Base-by-base conservation (phyloP, 2,797 vertebrate genomes). In the Antennarius maculatus region DNA sequence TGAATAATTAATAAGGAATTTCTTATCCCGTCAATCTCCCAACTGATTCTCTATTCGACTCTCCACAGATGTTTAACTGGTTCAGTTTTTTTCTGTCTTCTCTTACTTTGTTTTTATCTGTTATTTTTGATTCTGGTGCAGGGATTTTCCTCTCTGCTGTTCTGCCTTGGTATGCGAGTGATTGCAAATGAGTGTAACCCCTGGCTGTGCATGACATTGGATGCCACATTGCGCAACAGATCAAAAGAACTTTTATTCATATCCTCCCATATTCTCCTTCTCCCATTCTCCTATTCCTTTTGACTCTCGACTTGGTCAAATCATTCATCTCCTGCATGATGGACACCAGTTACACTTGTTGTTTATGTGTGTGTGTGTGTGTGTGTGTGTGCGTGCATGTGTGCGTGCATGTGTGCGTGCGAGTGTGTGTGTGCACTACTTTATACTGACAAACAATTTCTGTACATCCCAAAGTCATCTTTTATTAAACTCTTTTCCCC, bases 141-240 rank as follows among this genome's bases (percentile, higher is more conserved):
- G 62, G 63, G 45, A 34, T 55, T 67, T 71, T 81, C 52, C 53
- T 61, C 29, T 66, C 31, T 62, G 59, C 65, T 55, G 47, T 61
- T 64, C 51, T 50, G 6, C 39, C 69, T 31, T 74, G 59, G 57
- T 54, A 74, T 83, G 56, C 68, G 62, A 77, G 74, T 76, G 61
- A 74, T 62, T 76, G 41, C 84, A 77, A 77, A 76, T 80, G 69
- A 85, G 58, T 54, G 60, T 61, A 45, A 74, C 59, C 61, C 61
- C 63, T 61, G 37, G 70, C 72, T 73, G 61, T 74, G 75, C 43
- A 63, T 85, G 74, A 64, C 73, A 77, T 81, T 83, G 77, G 59
- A 78, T 82, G 83, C 71, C 58, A 82, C 71, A 73, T 65, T 75
- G 66, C 74, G 77, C 54, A 71, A 62, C 39, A 73, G 66, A 86